Conservation (phyloP, 2,888 invertebrate species). For the Mactromeris polynyma region DNA sequence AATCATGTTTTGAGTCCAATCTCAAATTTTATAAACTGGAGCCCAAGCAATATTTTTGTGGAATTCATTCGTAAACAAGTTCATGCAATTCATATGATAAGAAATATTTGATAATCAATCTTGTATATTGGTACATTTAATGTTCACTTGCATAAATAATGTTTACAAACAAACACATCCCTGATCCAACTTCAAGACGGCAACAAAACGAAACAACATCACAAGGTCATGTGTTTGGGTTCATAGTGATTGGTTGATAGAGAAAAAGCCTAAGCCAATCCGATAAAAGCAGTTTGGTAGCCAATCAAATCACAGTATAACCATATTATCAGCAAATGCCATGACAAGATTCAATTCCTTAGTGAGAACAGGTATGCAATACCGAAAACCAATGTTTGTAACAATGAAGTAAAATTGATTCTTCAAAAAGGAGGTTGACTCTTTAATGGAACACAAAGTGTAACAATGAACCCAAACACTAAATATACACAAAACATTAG, state of each 20-base stretch:
- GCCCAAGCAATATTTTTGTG: too few species aligned
- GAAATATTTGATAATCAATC: too few species aligned
- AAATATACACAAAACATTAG: background rate
- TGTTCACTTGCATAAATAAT: background rate
- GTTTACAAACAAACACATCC: background rate
- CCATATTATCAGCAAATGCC: background rate
- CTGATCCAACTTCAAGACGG: background rate
- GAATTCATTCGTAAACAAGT: too few species aligned
- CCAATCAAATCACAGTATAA: background rate
- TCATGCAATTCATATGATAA: too few species aligned
- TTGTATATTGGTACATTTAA: background rate
- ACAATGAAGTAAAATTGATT: background rate
- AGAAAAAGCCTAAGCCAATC: background rate
- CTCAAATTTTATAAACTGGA: too few species aligned
- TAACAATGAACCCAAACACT: slow-evolving; percentile 13
- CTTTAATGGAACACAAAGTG: background rate
- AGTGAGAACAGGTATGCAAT: too few species aligned
- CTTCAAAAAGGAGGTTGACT: background rate
- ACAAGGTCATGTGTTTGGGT: background rate
- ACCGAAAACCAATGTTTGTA: too few species aligned
- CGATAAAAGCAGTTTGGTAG: background rate
- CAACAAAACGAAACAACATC: background rate
- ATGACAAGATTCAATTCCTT: too few species aligned
- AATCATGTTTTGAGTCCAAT: too few species aligned
- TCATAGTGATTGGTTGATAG: background rate